Conservation (phyloP, 2,888 invertebrate genomes). For the Ophioninae sp. region DNA sequence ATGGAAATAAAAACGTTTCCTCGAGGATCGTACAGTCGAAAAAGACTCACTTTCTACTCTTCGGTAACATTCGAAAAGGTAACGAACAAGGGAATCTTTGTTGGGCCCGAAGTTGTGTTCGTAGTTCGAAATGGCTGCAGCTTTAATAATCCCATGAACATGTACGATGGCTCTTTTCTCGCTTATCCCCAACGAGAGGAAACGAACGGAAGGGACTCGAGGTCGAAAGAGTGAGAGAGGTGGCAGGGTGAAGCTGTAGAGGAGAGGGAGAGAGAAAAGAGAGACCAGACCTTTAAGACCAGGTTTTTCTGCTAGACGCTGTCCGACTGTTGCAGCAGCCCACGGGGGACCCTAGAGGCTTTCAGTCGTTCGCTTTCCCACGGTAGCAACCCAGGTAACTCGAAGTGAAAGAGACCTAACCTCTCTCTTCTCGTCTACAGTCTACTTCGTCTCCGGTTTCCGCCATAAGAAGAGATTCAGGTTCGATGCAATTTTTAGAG, state of each 20-base stretch:
- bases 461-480: constrained; percentile 16
- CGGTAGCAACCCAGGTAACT: constrained; percentile 71
- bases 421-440: constrained; percentile 13
- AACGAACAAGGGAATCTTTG: constrained; percentile 71
- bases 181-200: constrained; percentile 26
- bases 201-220: constrained; percentile 18
- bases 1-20: constrained; percentile 34
- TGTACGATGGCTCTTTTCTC: constrained; percentile 51
- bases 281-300: constrained; percentile 45
- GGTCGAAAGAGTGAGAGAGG: constrained; percentile 3
- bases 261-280: constrained; percentile 9
- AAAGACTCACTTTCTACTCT: constrained; percentile 39
- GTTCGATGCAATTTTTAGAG: constrained; percentile 26
- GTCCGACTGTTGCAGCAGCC: constrained; percentile 46
- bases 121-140: constrained; percentile 55
- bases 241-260: background rate
- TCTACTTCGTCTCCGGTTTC: constrained; percentile 43
- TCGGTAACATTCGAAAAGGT: constrained; percentile 37
- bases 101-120: constrained; percentile 63
- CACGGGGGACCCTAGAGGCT: constrained; percentile 43
- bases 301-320: constrained; percentile 47
- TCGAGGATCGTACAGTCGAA: constrained; percentile 12
- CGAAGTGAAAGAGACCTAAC: constrained; percentile 53
- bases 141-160: constrained; percentile 51
- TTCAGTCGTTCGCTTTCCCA: constrained; percentile 72